phyloP scores from a whole-genome alignment of 2,113 vertebrate genomes.

The Microcebus jonahi region DNA sequence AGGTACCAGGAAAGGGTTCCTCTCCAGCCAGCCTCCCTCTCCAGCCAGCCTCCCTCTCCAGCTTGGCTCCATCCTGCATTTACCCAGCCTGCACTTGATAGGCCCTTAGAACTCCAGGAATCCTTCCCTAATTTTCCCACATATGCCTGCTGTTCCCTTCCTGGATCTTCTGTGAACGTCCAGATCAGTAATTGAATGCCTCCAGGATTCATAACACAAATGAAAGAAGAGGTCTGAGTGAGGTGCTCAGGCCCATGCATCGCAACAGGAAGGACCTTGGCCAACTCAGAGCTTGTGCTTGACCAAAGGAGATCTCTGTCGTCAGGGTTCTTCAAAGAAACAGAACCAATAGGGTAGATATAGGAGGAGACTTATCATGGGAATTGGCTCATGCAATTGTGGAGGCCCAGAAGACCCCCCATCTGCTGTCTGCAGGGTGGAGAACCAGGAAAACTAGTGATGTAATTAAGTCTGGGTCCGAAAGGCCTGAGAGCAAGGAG shows the following conservation, averaged over 20 bases:
- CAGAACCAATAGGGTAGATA: too few species aligned
- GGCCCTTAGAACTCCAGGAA: neutral
- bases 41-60: neutral
- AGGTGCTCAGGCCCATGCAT: neutral
- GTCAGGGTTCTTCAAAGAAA: neutral
- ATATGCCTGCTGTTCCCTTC: neutral
- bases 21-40: neutral
- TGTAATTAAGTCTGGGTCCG: neutral
- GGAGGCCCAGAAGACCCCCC: neutral
- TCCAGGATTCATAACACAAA: neutral
- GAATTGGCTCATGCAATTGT: neutral
- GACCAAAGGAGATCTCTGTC: fast-evolving
- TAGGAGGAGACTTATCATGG: neutral
- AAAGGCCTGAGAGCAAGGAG: neutral
- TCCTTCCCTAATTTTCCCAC: neutral
- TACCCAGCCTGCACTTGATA: neutral
- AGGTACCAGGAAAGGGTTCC: neutral
- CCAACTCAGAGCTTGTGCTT: neutral
- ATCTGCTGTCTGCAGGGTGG: neutral
- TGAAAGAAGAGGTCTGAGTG: neutral
- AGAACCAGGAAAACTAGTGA: neutral
- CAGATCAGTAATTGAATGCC: neutral
- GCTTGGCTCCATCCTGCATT: too few species aligned
- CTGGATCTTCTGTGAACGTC: neutral
- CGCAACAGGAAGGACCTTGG: fast-evolving